These are phyloP conservation scores for Gryllus longicercus DNA, from an alignment of 2,888 invertebrate species.

Conservation along the genomic window DNA sequence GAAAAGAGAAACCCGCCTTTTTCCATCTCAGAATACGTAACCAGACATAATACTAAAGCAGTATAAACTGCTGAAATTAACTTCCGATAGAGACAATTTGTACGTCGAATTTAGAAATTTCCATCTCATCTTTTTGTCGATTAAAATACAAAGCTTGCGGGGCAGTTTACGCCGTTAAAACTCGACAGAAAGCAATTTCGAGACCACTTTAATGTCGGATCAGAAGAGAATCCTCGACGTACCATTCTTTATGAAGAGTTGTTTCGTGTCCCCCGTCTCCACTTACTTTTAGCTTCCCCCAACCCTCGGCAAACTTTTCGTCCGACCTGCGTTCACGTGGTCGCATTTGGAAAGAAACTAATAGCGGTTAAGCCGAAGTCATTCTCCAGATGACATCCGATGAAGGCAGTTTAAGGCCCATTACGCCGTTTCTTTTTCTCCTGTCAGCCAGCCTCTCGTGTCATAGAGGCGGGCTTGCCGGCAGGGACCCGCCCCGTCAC, in stretches of 20 bases:
- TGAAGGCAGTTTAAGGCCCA: constrained; percentile 17
- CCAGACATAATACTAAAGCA: too few species aligned
- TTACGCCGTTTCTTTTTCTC: background rate
- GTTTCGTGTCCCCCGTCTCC: background rate
- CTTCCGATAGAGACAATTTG: background rate
- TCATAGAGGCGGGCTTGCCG: background rate
- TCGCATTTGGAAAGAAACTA: constrained; percentile 1
- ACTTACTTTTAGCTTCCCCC: background rate
- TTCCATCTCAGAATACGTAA: too few species aligned
- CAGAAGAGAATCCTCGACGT: constrained; percentile 6
- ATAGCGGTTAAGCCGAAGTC: constrained; percentile 10
- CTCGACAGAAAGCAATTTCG: constrained; percentile 17
- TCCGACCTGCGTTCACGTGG: constrained; percentile 1
- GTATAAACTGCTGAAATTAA: background rate
- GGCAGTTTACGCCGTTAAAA: background rate
- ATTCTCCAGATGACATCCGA: constrained; percentile 17
- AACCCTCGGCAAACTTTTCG: constrained; percentile 6
- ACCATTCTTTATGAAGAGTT: background rate
- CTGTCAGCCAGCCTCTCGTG: background rate
- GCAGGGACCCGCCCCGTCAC: background rate
- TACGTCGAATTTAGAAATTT: background rate
- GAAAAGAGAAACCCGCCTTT: too few species aligned
- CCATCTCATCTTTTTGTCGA: background rate
- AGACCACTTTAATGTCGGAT: constrained; percentile 1
- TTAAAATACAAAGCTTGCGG: background rate